Evolutionary conservation across 2,113 vertebrate genomes (phyloP).

Genomic region (Aphelocoma coerulescens): DNA sequence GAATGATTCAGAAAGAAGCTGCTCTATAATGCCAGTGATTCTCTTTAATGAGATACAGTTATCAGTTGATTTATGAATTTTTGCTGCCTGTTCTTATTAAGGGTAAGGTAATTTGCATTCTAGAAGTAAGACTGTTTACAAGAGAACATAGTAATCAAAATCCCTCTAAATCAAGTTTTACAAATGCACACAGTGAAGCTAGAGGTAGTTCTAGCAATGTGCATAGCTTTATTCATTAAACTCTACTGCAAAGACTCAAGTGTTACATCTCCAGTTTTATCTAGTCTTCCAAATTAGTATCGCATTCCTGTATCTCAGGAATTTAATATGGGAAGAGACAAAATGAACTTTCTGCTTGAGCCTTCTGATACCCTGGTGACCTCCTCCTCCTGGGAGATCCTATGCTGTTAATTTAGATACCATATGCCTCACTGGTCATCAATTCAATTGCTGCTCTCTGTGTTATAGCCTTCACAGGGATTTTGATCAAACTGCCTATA

Average conservation of each 20-base stretch:
- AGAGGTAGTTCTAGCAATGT: not conserved
- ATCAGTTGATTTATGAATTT: slow-evolving; percentile 37
- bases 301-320: not conserved
- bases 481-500: not conserved
- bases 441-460: not conserved
- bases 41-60: slow-evolving; percentile 29
- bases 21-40: not conserved
- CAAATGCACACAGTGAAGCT: not conserved
- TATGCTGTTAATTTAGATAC: slow-evolving; percentile 35
- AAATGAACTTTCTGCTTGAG: slow-evolving; percentile 19
- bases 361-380: slow-evolving; percentile 16
- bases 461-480: not conserved
- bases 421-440: slow-evolving; percentile 21
- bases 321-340: not conserved
- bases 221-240: not conserved
- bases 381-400: slow-evolving; percentile 2
- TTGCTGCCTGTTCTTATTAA: slow-evolving; percentile 28
- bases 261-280: not conserved
- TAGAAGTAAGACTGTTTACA: slow-evolving; percentile 18
- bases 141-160: slow-evolving; percentile 29
- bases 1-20: not conserved
- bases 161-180: slow-evolving; percentile 16
- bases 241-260: not conserved
- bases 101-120: slow-evolving; percentile 1
- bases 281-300: not conserved